A percentile compares a stretch with the other conserved stretches of the same genome.
These are phyloP conservation scores for Oryctolagus cuniculus DNA, from an alignment of 2,113 vertebrate species.

Conservation along the genomic window DNA sequence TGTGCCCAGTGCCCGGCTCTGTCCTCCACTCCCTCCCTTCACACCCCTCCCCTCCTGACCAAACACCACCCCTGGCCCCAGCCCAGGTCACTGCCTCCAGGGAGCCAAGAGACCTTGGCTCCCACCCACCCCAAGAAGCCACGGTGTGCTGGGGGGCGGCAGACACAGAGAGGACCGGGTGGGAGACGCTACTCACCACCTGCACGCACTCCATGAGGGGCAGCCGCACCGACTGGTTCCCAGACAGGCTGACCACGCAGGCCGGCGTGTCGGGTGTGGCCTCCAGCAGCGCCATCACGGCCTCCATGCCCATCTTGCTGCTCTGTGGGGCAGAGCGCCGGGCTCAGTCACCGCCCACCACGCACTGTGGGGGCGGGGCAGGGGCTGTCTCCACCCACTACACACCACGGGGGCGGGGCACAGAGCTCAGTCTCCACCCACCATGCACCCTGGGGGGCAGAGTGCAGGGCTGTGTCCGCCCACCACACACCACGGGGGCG, in stretches of 20 bases:
- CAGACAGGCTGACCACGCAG: conserved; percentile 95
- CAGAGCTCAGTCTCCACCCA: no score
- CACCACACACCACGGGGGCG: no score
- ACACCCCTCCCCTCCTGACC: not conserved
- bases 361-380: no score
- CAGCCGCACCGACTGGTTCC: conserved; percentile 94
- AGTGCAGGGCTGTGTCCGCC: no score
- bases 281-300: conserved; percentile 94
- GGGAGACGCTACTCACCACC: conserved; percentile 89
- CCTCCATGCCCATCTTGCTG: conserved; percentile 97
- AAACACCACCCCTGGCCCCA: no score
- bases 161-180: no score
- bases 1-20: not conserved
- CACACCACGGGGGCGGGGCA: no score
- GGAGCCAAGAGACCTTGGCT: not conserved
- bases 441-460: no score
- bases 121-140: no score
- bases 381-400: no score
- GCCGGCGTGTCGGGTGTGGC: conserved; percentile 93
- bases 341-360: not conserved
- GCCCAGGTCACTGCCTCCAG: not conserved
- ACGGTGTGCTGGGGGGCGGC: no score
- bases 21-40: no score
- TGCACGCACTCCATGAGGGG: conserved; percentile 97
- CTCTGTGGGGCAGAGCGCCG: conserved; percentile 86